Conservation (phyloP, 2,797 vertebrate species). For the Leuciscus waleckii region DNA sequence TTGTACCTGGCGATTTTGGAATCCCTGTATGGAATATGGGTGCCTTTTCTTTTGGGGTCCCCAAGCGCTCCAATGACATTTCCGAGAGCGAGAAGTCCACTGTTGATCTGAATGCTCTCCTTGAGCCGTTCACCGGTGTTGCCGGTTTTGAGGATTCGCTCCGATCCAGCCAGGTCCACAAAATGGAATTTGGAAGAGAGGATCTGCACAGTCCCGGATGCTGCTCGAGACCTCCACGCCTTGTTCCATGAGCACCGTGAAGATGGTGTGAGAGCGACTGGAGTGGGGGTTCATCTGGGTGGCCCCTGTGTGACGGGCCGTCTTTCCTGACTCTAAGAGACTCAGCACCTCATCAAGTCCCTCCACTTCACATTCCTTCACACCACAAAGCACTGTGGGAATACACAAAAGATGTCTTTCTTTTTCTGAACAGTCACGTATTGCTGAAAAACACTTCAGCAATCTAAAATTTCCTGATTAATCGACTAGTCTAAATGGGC, state of each 20-base stretch:
- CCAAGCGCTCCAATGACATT: constrained; percentile 96
- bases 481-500: neutral
- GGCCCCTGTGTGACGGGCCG: constrained; percentile 91
- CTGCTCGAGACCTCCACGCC: constrained; percentile 78
- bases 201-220: constrained; percentile 78
- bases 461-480: neutral
- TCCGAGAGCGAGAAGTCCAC: constrained; percentile 92
- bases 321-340: constrained; percentile 94
- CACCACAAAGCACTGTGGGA: constrained; percentile 87
- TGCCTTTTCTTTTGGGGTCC: constrained; percentile 91
- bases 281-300: constrained; percentile 93
- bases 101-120: constrained; percentile 98
- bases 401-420: constrained; percentile 26
- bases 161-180: constrained; percentile 95
- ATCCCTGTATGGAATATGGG: constrained; percentile 95
- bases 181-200: constrained; percentile 97
- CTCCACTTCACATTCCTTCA: constrained; percentile 95
- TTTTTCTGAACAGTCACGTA: constrained; percentile 2
- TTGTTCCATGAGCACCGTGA: constrained; percentile 95
- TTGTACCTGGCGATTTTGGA: constrained; percentile 97
- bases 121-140: constrained; percentile 93
- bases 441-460: neutral
- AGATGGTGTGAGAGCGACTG: constrained; percentile 95
- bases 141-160: constrained; percentile 91
- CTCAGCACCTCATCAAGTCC: constrained; percentile 96